phyloP scores from a whole-genome alignment of 2,113 vertebrate species.

The Saccopteryx leptura region DNA sequence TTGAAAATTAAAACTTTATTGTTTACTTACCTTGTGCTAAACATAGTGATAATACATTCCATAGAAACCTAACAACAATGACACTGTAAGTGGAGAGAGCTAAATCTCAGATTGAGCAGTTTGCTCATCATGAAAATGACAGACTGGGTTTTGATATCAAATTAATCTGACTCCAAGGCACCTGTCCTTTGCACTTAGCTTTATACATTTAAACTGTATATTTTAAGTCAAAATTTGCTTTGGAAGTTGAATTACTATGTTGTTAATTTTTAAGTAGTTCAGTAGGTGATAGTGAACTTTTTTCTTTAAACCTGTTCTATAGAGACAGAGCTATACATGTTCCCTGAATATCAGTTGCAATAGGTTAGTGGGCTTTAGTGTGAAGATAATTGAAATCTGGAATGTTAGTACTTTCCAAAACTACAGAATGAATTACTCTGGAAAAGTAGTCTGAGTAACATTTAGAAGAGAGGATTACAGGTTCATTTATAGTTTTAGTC shows the following conservation, averaged over 20 bases:
- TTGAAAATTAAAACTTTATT: constrained; percentile 40
- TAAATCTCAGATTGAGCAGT: neutral
- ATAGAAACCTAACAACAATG: neutral
- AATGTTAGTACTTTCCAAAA: constrained; percentile 26
- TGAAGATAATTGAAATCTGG: neutral
- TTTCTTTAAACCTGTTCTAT: neutral
- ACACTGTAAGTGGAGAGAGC: neutral
- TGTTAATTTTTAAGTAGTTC: neutral
- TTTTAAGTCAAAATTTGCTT: constrained; percentile 20
- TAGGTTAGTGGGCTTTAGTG: neutral
- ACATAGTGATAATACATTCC: neutral
- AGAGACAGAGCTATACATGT: neutral
- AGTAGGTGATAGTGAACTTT: neutral
- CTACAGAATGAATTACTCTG: neutral
- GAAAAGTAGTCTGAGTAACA: neutral
- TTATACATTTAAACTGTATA: neutral
- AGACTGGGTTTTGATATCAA: neutral
- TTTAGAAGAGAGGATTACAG: neutral
- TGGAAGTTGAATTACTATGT: constrained; percentile 20
- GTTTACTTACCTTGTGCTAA: neutral
- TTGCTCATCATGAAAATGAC: neutral
- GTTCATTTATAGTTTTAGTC: neutral
- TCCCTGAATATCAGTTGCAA: neutral
- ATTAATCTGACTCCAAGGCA: neutral
- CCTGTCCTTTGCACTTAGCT: neutral